Evolutionary conservation across 2,888 invertebrate genomes (phyloP).

Genomic region (Leucophora obtusa): DNA sequence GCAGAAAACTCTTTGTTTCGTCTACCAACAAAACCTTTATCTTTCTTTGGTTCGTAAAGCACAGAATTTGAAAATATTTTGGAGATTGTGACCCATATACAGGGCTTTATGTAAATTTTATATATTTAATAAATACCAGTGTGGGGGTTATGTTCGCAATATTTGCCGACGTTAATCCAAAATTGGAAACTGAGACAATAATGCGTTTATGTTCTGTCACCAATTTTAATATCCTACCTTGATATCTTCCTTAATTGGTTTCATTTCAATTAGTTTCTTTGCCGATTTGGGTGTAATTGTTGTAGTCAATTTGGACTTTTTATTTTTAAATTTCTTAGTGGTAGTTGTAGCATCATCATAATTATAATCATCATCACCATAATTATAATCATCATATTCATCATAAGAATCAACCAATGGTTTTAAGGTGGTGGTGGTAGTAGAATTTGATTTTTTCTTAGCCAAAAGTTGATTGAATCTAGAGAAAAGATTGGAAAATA

Average conservation of each 20-base stretch:
- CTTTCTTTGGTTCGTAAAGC: no score
- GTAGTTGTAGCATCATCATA: constrained; percentile 66
- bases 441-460: constrained; percentile 66
- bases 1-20: no score
- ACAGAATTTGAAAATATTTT: no score
- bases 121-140: no score
- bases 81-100: no score
- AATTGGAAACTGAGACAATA: no score
- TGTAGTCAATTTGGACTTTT: constrained; percentile 58
- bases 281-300: constrained; percentile 64
- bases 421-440: constrained; percentile 65
- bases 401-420: constrained; percentile 66
- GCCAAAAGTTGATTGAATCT: constrained; percentile 76
- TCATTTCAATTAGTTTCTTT: constrained; percentile 66
- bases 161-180: no score
- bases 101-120: no score
- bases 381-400: constrained; percentile 71
- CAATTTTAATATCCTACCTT: constrained; percentile 62
- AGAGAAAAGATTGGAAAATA: background rate
- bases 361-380: constrained; percentile 71
- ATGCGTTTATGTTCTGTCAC: no score
- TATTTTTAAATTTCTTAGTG: constrained; percentile 68
- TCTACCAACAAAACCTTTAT: no score
- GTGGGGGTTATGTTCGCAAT: no score
- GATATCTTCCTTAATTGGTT: constrained; percentile 70